Evolutionary conservation across 2,888 invertebrate genomes (phyloP), one percentile per base, ranked within the genome.

Genomic region (Cryptus viduatorius): DNA sequence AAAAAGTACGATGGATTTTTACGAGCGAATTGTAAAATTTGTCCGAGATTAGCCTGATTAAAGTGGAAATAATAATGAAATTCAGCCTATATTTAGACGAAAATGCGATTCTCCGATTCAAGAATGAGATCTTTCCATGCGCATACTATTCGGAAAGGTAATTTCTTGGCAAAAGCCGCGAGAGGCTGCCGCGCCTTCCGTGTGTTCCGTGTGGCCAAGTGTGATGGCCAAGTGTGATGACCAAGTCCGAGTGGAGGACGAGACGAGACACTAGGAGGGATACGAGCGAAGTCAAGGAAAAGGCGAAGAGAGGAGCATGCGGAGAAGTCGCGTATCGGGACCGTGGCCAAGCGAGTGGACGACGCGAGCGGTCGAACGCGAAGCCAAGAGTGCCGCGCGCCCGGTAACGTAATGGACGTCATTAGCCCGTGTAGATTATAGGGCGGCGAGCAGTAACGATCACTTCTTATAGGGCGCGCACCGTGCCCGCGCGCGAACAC

Each of bases 381-480:
- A 65, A 79, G 72, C 69, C 50, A 31, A 56, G 64, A 71, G 68
- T 78, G 82, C 80, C 79, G 82, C 72, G 79, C 89, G 91, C 90
- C 91, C 91, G 88, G 92, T 91, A 93, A 92, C 92, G 92, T 93
- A 93, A 93, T 93, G 93, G 93, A 93, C 93, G 93, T 93, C 93
- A 93, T 93, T 93, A 93, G 93, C 91, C 90, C 90, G 92, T 91
- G 93, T 93, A 93, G 93, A 93, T 93, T 93, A 93, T 93, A 93
- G 93, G 93, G 93, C 93, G 93, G 93, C 93, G 90, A 89, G 92
- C 92, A 92, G 93, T 93, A 93, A 93, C 93, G 93, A 93, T 93
- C 93, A 92, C 91, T 93, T 93, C 93, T 93, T 93, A 92, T 92
- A 92, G 92, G 90, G 91, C 90, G 90, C 90, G 84, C 86, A 90